Evolutionary conservation across 2,797 vertebrate genomes (phyloP).

Genomic region (Lycodopsis pacificus): DNA sequence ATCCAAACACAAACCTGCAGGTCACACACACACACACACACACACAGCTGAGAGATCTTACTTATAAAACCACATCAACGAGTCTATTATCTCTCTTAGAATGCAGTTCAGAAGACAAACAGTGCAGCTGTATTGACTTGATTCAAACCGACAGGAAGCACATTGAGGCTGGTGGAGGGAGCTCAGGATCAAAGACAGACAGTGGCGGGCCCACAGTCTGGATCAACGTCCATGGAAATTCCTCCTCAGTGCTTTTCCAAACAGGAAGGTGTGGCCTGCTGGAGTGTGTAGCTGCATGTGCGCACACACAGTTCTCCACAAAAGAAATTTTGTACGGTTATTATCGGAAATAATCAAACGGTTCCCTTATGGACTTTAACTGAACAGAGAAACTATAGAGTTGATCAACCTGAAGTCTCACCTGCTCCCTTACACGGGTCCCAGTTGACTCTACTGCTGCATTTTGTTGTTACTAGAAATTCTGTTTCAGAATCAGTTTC

Average conservation of each 20-base stretch:
- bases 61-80: slow-evolving; percentile 9
- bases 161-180: slow-evolving; percentile 20
- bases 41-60: neutral
- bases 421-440: neutral
- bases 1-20: slow-evolving; percentile 20
- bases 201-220: slow-evolving; percentile 11
- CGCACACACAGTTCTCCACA: neutral
- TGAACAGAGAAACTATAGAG: neutral
- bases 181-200: slow-evolving; percentile 47
- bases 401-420: neutral
- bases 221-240: slow-evolving; percentile 46
- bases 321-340: neutral
- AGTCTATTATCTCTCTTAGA: slow-evolving; percentile 15
- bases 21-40: slow-evolving; percentile 9
- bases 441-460: neutral
- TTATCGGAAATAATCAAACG: neutral
- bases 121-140: slow-evolving; percentile 5
- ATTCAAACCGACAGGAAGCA: slow-evolving; percentile 42
- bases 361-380: neutral
- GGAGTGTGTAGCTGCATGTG: neutral
- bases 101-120: neutral
- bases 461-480: neutral
- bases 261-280: slow-evolving; percentile 50
- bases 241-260: slow-evolving; percentile 48
- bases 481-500: neutral